Percentiles rank a stretch among this genome's conserved stretches.
Evolutionary conservation across 1,140 invertebrate species (phyloP).

Genomic region (Listronotus bonariensis): DNA sequence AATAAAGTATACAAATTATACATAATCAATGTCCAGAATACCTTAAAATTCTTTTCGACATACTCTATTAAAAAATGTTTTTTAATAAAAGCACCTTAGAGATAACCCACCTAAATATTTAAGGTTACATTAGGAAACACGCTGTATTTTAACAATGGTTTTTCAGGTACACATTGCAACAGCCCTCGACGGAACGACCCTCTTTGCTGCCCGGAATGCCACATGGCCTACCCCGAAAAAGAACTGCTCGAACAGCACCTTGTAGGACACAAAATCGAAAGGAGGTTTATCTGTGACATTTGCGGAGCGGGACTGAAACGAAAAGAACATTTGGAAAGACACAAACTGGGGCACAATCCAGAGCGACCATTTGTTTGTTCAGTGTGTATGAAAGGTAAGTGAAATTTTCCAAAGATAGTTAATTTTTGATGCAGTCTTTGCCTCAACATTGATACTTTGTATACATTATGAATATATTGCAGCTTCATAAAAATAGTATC

Average conservation of each 20-base stretch:
- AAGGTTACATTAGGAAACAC: too few species aligned
- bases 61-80: too few species aligned
- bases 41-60: too few species aligned
- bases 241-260: constrained; percentile 76
- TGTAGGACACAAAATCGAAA: constrained; percentile 75
- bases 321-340: constrained; percentile 78
- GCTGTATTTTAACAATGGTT: too few species aligned
- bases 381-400: constrained; percentile 69
- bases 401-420: not conserved
- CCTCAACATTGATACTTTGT: too few species aligned
- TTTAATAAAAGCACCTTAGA: too few species aligned
- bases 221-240: constrained; percentile 78
- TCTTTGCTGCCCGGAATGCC: constrained; percentile 80
- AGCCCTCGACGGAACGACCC: constrained; percentile 70
- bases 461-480: too few species aligned
- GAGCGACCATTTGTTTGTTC: constrained; percentile 77
- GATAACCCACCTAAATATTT: too few species aligned
- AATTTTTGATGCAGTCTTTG: too few species aligned
- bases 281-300: constrained; percentile 66
- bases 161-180: constrained; percentile 70
- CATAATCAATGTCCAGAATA: too few species aligned
- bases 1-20: too few species aligned
- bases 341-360: constrained; percentile 78
- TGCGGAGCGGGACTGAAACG: constrained; percentile 73
- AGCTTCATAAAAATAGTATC: too few species aligned